Conservation (phyloP, 2,888 invertebrate species). For the Caenorhabditis sp. region DNA sequence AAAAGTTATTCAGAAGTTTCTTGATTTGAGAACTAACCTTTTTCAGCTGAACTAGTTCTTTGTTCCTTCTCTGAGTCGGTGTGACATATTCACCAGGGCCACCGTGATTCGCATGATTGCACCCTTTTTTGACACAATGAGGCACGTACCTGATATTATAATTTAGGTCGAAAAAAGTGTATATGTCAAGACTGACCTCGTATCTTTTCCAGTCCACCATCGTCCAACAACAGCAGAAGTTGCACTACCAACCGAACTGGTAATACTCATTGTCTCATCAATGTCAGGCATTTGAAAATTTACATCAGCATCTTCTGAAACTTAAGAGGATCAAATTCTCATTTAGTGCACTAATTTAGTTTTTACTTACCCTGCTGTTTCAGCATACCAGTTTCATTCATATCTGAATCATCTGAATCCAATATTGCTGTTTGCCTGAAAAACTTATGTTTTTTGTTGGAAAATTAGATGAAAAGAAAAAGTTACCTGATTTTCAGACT, state of each 20-base stretch:
- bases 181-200: conserved; percentile 53
- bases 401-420: conserved; percentile 51
- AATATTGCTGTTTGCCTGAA: conserved; percentile 58
- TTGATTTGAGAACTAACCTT: conserved; percentile 34
- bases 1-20: too few species aligned
- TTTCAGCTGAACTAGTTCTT: conserved; percentile 37
- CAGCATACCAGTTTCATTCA: conserved; percentile 22
- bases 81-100: conserved; percentile 63
- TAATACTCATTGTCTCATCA: conserved; percentile 57
- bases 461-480: background rate
- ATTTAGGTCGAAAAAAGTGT: too few species aligned
- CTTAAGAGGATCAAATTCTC: conserved; percentile 15
- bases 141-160: conserved; percentile 54
- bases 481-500: conserved; percentile 26
- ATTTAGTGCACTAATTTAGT: background rate
- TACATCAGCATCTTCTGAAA: conserved; percentile 12
- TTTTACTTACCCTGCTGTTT: background rate
- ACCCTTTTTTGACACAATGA: conserved; percentile 66
- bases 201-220: conserved; percentile 70
- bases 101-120: conserved; percentile 56
- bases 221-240: conserved; percentile 63
- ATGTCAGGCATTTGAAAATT: conserved; percentile 15
- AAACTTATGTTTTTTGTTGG: background rate
- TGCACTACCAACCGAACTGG: conserved; percentile 59
- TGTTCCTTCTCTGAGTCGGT: conserved; percentile 67